A percentile compares a stretch with the other conserved stretches of the same genome.
These are phyloP conservation scores for Dicentrarchus labrax DNA, from an alignment of 2,113 vertebrate species.

Conservation along the genomic window DNA sequence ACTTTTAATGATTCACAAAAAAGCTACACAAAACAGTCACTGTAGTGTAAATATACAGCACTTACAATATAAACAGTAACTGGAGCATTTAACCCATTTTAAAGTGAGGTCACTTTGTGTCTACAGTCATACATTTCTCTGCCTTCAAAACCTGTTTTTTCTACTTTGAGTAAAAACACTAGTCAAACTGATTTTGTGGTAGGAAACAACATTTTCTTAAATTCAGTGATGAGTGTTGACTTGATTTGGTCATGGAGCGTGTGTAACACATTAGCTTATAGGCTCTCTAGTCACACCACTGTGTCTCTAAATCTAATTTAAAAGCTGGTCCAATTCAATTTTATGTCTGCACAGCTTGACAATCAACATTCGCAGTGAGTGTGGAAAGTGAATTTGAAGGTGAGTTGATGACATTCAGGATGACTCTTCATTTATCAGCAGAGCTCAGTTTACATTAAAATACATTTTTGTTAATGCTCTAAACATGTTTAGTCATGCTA, in stretches of 20 bases:
- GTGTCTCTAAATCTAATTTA: conserved; percentile 36
- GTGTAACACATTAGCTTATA: conserved; percentile 22
- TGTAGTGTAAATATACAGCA: neutral
- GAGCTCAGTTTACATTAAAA: neutral
- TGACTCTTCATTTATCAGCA: neutral
- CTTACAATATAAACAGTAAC: neutral
- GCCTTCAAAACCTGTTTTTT: neutral
- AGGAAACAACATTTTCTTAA: neutral
- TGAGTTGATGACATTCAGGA: neutral
- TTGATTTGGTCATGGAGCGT: neutral
- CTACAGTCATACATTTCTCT: neutral
- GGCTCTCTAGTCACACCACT: conserved; percentile 9
- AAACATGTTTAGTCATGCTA: neutral
- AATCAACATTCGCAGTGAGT: neutral
- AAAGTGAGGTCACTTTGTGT: neutral
- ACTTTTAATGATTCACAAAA: conserved; percentile 30
- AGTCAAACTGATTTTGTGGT: neutral
- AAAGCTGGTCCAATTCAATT: conserved; percentile 20
- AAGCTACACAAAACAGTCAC: neutral
- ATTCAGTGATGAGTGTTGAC: neutral
- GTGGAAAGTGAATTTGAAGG: neutral
- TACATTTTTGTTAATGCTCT: neutral
- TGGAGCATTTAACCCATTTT: no score
- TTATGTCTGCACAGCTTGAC: conserved; percentile 5
- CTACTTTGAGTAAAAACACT: neutral